These are phyloP conservation scores for Lasiurus cinereus DNA, from an alignment of 2,113 vertebrate genomes.

Conservation along the genomic window DNA sequence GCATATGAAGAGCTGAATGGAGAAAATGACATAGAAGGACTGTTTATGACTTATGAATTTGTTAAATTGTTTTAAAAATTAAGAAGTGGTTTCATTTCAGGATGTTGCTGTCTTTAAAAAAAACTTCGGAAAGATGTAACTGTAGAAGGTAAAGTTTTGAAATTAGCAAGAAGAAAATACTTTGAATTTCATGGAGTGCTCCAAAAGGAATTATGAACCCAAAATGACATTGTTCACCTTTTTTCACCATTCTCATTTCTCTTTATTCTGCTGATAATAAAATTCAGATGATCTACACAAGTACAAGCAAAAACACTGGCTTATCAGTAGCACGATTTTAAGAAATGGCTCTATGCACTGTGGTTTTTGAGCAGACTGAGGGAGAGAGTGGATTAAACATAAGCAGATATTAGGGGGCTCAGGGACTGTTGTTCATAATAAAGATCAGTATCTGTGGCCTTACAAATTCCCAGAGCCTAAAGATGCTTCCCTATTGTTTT, in stretches of 20 bases:
- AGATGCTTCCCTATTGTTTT: background rate
- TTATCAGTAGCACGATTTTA: background rate
- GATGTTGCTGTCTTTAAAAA: background rate
- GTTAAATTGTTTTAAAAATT: slow-evolving; percentile 67
- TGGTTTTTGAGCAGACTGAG: background rate
- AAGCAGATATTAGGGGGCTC: rapidly evolving
- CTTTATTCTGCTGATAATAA: background rate
- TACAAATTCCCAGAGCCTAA: background rate
- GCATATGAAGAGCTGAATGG: slow-evolving; percentile 34
- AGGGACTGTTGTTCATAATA: rapidly evolving
- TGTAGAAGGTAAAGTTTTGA: background rate
- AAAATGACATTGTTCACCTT: background rate
- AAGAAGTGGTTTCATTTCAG: slow-evolving; percentile 32
- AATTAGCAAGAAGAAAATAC: background rate
- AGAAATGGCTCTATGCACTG: background rate
- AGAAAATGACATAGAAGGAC: slow-evolving; percentile 52
- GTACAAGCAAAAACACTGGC: background rate
- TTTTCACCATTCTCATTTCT: background rate
- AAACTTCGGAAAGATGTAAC: background rate
- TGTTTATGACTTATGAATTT: slow-evolving; percentile 56
- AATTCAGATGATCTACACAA: background rate
- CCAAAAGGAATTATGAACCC: background rate
- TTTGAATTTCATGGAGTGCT: background rate
- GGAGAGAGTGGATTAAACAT: background rate
- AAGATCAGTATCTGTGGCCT: no score